Evolutionary conservation across 2,888 invertebrate species (phyloP).

Genomic region (Calameuta filiformis): DNA sequence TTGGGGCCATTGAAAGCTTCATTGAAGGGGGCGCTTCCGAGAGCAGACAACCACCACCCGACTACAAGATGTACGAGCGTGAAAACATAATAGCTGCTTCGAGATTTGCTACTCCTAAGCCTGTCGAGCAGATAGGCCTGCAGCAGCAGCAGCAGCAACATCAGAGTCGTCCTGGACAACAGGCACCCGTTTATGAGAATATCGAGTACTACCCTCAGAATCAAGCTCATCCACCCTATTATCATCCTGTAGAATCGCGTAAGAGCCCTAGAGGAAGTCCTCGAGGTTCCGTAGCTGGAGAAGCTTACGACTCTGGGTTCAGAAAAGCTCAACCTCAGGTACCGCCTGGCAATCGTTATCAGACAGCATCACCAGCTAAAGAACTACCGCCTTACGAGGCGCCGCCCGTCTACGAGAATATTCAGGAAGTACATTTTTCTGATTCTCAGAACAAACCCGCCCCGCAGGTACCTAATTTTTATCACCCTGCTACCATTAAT

Average conservation of each 20-base stretch:
- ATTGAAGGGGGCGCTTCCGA: slow-evolving; percentile 63
- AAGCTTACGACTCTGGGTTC: slow-evolving; percentile 68
- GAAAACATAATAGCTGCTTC: slow-evolving; percentile 81
- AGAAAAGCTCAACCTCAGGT: slow-evolving; percentile 87
- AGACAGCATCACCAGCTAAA: slow-evolving; percentile 70
- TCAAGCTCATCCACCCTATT: slow-evolving; percentile 72
- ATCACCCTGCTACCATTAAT: slow-evolving; percentile 75
- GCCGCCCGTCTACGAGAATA: slow-evolving; percentile 73
- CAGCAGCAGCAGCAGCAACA: slow-evolving; percentile 53
- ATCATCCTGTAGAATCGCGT: slow-evolving; percentile 69
- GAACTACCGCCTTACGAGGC: slow-evolving; percentile 70
- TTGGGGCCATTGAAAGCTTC: slow-evolving; percentile 77
- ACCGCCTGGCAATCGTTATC: slow-evolving; percentile 73
- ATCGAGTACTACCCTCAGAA: slow-evolving; percentile 81
- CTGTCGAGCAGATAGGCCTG: slow-evolving; percentile 73
- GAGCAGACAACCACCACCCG: slow-evolving; percentile 43
- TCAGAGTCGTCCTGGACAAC: slow-evolving; percentile 36
- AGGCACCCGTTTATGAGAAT: slow-evolving; percentile 81
- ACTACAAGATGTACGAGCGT: slow-evolving; percentile 75
- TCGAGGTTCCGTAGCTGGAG: slow-evolving; percentile 56
- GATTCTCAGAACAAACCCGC: slow-evolving; percentile 60
- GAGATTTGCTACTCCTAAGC: slow-evolving; percentile 82
- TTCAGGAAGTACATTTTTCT: slow-evolving; percentile 68
- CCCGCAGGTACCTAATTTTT: slow-evolving; percentile 65
- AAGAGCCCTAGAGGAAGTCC: slow-evolving; percentile 65